Evolutionary conservation across 2,113 vertebrate genomes (phyloP), one percentile per base, ranked within the genome.

Genomic region (Salvator merianae): DNA sequence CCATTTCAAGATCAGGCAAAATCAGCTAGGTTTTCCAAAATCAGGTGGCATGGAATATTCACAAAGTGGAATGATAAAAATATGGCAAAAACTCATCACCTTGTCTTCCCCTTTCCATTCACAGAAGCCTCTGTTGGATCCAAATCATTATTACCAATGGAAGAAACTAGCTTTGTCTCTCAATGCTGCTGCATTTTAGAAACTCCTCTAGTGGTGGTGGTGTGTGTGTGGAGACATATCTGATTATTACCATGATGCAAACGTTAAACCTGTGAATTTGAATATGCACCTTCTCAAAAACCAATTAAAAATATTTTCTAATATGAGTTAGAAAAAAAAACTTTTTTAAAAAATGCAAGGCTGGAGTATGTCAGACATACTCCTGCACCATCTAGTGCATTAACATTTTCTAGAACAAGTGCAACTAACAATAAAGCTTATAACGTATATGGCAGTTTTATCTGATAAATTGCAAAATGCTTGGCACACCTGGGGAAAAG

Each of bases 401-500:
- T 66, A 81, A 82, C 82, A 80, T 75, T 88, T 86, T 77, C 85
- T 26, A 30, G 73, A 86, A 38, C 84, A 81, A 91, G 38, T 0
- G 3, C 2, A 79, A 59, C 85, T 82, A 88, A 79, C 75, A 77
- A 86, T 85, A 66, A 88, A 77, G 83, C 0, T 1, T 4, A 75
- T 81, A 88, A 81, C 63, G 76, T 77, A 28, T 77, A 34, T 86
- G 66, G 82, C 0, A 43, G 28, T 84, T 93, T 90, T 84, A 70
- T 76, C 69, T 86, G 73, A 32, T 38, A 78, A 87, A 86, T 59
- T 84, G 63, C 0, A 0, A 89, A 78, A 88, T 85, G 55, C 82
- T 80, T 88, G 90, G 59, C 20, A 87, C 72, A 65, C 85, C 82
- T 86, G 89, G 87, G 86, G 73, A 50, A 32, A 10, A 69, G 47